Evolutionary conservation across 2,888 invertebrate genomes (phyloP).

Genomic region (Drosophila anomelani): DNA sequence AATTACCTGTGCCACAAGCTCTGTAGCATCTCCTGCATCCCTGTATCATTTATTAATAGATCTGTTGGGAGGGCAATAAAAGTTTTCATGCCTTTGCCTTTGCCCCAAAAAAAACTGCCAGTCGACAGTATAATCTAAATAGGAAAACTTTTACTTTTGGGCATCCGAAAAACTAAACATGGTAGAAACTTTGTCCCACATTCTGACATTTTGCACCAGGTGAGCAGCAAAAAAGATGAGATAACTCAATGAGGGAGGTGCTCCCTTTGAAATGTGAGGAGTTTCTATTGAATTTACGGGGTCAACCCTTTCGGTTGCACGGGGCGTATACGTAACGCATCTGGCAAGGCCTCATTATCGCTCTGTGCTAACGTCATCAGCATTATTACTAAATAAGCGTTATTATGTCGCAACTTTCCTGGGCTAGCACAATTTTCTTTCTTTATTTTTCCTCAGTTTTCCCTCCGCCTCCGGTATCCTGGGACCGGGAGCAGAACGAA

Average conservation of each 20-base stretch:
- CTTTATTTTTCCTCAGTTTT: background rate
- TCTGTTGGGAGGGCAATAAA: conserved; percentile 34
- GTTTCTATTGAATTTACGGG: conserved; percentile 51
- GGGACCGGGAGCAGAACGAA: conserved; percentile 25
- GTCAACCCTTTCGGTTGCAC: conserved; percentile 57
- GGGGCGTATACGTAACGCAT: conserved; percentile 61
- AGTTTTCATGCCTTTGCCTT: conserved; percentile 33
- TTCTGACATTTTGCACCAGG: conserved; percentile 19
- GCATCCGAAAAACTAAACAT: conserved; percentile 42
- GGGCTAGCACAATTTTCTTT: conserved; percentile 15
- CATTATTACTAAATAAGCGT: conserved; percentile 65
- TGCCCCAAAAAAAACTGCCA: conserved; percentile 22
- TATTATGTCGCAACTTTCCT: conserved; percentile 55
- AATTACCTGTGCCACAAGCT: conserved; percentile 28
- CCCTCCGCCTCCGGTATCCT: background rate
- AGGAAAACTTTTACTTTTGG: conserved; percentile 49
- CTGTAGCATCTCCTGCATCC: conserved; percentile 18
- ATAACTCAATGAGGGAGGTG: conserved; percentile 63
- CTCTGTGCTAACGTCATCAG: conserved; percentile 54
- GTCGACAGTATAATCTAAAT: conserved; percentile 53
- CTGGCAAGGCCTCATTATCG: conserved; percentile 33
- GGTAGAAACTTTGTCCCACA: conserved; percentile 42
- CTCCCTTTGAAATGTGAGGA: conserved; percentile 50
- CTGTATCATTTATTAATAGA: conserved; percentile 65
- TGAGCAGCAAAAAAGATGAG: conserved; percentile 32